Conservation (phyloP, 2,888 invertebrate species). For the Drosophila anomalata region DNA sequence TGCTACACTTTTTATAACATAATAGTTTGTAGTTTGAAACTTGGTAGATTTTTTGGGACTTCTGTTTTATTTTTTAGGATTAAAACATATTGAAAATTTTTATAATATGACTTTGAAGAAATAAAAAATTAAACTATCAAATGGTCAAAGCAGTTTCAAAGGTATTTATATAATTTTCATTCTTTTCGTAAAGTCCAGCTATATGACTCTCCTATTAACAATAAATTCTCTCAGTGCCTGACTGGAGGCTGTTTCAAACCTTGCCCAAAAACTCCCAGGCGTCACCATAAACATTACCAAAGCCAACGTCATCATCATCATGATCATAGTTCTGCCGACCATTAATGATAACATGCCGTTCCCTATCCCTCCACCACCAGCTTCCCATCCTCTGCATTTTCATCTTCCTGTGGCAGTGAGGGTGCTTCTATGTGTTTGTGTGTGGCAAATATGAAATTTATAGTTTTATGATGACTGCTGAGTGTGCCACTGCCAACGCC, state of each 20-base stretch:
- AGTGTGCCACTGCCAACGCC: constrained; percentile 76
- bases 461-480: constrained; percentile 82
- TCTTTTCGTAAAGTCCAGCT: too few species aligned
- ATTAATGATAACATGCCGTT: constrained; percentile 70
- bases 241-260: constrained; percentile 11
- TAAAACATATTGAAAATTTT: background rate
- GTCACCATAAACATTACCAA: constrained; percentile 77
- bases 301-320: constrained; percentile 53
- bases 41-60: background rate
- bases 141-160: too few species aligned
- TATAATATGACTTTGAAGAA: too few species aligned
- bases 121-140: too few species aligned
- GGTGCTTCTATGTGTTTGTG: constrained; percentile 38
- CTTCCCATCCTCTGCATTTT: background rate
- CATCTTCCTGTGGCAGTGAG: background rate
- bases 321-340: constrained; percentile 63
- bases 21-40: background rate
- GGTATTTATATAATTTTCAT: too few species aligned
- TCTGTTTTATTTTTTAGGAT: background rate
- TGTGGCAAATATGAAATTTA: constrained; percentile 80
- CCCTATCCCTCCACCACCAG: constrained; percentile 3
- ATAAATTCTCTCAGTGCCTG: constrained; percentile 14
- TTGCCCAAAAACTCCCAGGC: constrained; percentile 69
- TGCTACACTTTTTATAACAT: background rate
- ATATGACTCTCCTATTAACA: background rate